A percentile compares a stretch with the other conserved stretches of the same genome.
Conservation (phyloP, 1,140 invertebrate genomes). For the Luehdorfia chinensis region DNA sequence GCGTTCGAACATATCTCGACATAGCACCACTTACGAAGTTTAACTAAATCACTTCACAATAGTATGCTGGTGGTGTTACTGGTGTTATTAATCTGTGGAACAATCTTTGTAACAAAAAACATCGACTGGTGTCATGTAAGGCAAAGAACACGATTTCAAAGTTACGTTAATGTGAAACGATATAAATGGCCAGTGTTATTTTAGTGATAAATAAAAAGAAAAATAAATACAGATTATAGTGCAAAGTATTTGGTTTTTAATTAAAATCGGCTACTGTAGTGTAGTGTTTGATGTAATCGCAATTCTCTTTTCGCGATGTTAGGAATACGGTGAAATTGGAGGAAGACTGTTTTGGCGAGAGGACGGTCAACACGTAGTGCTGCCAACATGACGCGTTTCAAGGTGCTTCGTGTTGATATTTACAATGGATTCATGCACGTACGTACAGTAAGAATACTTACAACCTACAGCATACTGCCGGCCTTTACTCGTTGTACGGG, state of each 20-base stretch:
- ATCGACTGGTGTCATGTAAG: too few species aligned
- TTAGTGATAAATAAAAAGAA: too few species aligned
- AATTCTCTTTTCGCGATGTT: neutral
- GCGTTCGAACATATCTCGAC: constrained; percentile 23
- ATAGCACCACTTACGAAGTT: too few species aligned
- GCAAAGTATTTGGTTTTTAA: too few species aligned
- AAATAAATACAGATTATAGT: too few species aligned
- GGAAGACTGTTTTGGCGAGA: constrained; percentile 27
- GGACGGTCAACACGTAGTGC: constrained; percentile 7
- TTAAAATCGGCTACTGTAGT: too few species aligned
- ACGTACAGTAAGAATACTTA: neutral
- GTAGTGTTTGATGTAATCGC: constrained; percentile 20
- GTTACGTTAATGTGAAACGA: too few species aligned
- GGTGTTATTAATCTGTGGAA: too few species aligned
- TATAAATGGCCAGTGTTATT: neutral
- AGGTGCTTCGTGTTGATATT: constrained; percentile 34
- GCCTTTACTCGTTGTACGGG: too few species aligned
- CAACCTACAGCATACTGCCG: too few species aligned
- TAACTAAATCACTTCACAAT: constrained; percentile 6
- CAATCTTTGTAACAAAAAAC: too few species aligned
- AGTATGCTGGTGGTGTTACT: neutral
- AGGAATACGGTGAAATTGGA: constrained; percentile 32
- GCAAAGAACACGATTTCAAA: too few species aligned
- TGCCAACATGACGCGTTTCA: constrained; percentile 36
- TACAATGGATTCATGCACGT: constrained; percentile 10